Percentiles rank a stretch among this genome's conserved stretches.
phyloP scores from a whole-genome alignment of 2,113 vertebrate genomes.

The Pogonocichla stellata region DNA sequence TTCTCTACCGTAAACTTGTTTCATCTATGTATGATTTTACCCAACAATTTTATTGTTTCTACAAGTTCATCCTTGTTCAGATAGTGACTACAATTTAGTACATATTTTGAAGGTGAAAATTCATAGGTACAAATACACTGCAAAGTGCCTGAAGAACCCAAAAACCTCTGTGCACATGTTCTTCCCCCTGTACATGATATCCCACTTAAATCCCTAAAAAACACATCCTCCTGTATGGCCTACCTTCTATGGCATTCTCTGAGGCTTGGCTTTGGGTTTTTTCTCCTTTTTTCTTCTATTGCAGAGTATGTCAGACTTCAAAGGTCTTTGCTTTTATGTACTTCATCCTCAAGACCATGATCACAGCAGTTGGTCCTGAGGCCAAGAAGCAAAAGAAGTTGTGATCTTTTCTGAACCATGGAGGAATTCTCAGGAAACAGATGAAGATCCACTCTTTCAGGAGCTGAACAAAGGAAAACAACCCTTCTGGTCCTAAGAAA shows the following conservation, averaged over 20 bases:
- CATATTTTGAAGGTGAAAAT: neutral
- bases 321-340: neutral
- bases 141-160: neutral
- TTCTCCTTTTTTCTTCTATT: neutral
- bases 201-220: neutral
- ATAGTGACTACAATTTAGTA: neutral
- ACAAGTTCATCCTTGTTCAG: neutral
- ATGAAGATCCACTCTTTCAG: neutral
- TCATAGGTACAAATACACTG: neutral
- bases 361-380: slow-evolving; percentile 10
- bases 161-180: neutral
- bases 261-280: neutral
- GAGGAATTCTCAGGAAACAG: neutral
- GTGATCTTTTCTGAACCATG: neutral
- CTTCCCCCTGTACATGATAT: fast-evolving
- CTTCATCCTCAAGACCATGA: neutral
- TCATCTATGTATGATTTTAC: neutral
- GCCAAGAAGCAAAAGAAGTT: neutral
- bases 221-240: neutral
- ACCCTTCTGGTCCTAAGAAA: neutral
- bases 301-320: slow-evolving; percentile 2
- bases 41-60: neutral
- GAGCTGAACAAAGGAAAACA: neutral
- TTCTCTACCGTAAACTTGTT: neutral
- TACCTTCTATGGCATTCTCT: neutral